Base-by-base conservation (phyloP, 2,113 vertebrate genomes). In the Nothobranchius kuhntae region DNA sequence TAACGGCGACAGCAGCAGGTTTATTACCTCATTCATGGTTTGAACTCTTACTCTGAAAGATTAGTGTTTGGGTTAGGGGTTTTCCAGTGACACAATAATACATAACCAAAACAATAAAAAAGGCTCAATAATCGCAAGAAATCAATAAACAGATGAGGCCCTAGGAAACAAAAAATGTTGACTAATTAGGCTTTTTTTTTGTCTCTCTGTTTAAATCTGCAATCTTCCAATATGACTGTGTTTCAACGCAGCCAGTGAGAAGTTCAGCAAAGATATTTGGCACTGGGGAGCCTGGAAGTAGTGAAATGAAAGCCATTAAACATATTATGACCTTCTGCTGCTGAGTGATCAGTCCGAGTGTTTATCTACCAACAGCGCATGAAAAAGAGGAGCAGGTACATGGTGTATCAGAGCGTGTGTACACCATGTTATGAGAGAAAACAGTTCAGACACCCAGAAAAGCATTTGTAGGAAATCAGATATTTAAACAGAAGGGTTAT, bases 281-380 rank as follows among this genome's bases (percentile, higher is more conserved):
- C 78, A 42, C 15, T 45, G 66, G 53, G 58, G 24, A 61, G 69
- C 63, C 65, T 14, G 15, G 15, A 38, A 36, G 26, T 35, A 66
- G 53, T 44, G 12, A 81, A 80, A 81, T 61, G 67, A 85, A 83
- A 78, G 71, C 53, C 58, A 80, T 81, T 78, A 81, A 85, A 80
- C 65, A 60, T 71, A 67, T 59, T 69, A 42, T 61, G 69, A 77
- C 77, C 66, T 68, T 78, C 36, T 56, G 73, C 58, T 51, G n/a
- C 68, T 21, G 47, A 62, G 61, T 12, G 38, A 51, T 21, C 21
- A 21, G 21, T 21, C 21, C 21, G 52, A 60, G 44, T 72, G 68
- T 78, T 80, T 65, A 57, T 75, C 47, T 54, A 53, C 45, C 59
- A 59, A 61, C 17, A 48, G 59, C 36, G 57, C 7, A 40, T 5